Evolutionary conservation across 2,113 vertebrate species (phyloP), one percentile per base, ranked within the genome.

Genomic region (Madoqua kirkii): DNA sequence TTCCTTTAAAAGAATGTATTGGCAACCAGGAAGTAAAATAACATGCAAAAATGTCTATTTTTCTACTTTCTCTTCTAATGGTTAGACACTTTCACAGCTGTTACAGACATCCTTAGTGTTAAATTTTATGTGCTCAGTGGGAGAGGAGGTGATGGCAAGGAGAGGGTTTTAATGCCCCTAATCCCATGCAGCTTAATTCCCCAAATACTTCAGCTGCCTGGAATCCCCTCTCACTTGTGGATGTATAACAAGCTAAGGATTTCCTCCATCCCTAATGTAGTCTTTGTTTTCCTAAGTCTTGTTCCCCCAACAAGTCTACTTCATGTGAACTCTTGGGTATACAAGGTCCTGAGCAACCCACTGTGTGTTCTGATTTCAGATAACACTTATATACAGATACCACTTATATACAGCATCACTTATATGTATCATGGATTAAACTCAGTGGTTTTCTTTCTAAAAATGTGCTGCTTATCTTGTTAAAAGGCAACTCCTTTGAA

Each of bases 181-280:
- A 97, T 43, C 59, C 62, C 27, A 54, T 52, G 86, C 93, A 81
- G 87, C 21, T 84, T 57, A 96, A 97, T 97, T 97, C 79, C 55
- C 54, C 92, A 90, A 60, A 95, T 92, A n/a, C 74, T 96, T 96
- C 81, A 67, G 92, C 92, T 96, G 52, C 81, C 57, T 88, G 36
- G 52, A 45, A 62, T 92, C 79, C 60, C 89, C 36, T 91, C 60
- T 71, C 60, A 48, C 11, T 62, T 67, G 45, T 60, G 31, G 17
- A 71, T 54, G 36, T 15, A 23, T 4, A 36, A 88, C 31, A 25
- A 88, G 29, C 15, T 81, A 27, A 90, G 64, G 31, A 64, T 90
- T 95, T 96, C 84, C 87, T 92, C 48, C 54, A 88, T 40, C 54
- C 87, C 19, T 83, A 33, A 10, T 71, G 76, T 19, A 86, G 45